Conservation (phyloP, 2,797 vertebrate genomes). For the Acestrorhynchus altus region DNA sequence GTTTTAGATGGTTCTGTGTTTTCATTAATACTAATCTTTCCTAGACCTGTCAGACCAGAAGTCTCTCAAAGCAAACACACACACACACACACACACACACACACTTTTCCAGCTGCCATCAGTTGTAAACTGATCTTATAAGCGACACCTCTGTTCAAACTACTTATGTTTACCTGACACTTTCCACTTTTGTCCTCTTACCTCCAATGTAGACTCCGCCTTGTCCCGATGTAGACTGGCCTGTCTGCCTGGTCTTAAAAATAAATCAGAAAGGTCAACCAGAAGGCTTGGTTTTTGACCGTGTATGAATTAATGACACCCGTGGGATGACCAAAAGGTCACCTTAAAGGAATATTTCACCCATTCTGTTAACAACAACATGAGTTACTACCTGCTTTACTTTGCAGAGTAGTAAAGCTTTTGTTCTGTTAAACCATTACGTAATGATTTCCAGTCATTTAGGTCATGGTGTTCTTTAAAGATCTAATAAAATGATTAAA, state of each 20-base stretch:
- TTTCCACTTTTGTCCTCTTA: neutral
- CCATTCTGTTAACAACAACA: neutral
- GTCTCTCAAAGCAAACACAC: neutral
- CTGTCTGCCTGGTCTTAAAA: neutral
- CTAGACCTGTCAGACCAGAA: neutral
- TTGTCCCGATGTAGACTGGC: neutral
- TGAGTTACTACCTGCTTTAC: too few relatives aligned
- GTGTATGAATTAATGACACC: too few relatives aligned
- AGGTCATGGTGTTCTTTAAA: too few relatives aligned
- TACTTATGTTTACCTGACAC: neutral
- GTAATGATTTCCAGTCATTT: too few relatives aligned
- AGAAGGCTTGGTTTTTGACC: too few relatives aligned
- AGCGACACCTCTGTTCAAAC: neutral
- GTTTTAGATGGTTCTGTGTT: conserved; percentile 22
- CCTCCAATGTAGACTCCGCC: neutral
- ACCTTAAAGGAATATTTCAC: neutral
- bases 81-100: neutral
- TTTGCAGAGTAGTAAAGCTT: too few relatives aligned
- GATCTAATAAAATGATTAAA: too few relatives aligned
- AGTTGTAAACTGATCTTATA: conserved; percentile 5
- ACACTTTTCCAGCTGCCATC: neutral
- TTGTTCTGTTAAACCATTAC: too few relatives aligned
- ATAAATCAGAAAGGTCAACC: too few relatives aligned
- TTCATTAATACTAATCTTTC: conserved; percentile 1
- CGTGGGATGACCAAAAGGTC: too few relatives aligned